Evolutionary conservation across 2,888 invertebrate species (phyloP).

Genomic region (Cyclophora punctaria): DNA sequence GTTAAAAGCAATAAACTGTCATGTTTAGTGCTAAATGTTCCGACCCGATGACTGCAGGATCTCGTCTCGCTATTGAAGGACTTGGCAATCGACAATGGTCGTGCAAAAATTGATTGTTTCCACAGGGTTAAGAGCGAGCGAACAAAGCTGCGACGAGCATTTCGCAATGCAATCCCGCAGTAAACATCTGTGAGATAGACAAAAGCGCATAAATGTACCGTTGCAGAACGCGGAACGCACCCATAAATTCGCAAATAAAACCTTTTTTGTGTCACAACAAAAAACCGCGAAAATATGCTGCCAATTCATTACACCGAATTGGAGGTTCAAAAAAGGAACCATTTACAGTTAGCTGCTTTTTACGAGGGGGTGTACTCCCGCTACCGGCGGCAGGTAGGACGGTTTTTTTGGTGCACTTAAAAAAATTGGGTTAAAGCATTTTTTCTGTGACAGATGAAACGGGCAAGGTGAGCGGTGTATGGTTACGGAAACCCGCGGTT

Average conservation of each 20-base stretch:
- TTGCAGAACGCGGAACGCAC: conserved; percentile 46
- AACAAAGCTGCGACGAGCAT: conserved; percentile 34
- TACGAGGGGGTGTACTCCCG: conserved; percentile 46
- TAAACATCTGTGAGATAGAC: conserved; percentile 51
- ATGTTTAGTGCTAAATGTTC: conserved; percentile 10
- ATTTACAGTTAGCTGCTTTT: conserved; percentile 52
- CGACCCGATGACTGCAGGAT: conserved; percentile 1
- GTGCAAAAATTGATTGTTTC: conserved; percentile 29
- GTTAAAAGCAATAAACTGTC: neutral
- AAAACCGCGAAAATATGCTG: conserved; percentile 49
- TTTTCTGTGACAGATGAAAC: conserved; percentile 53
- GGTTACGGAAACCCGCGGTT: conserved; percentile 68
- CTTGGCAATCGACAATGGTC: conserved; percentile 30
- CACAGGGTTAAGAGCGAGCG: conserved; percentile 35
- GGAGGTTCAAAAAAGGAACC: conserved; percentile 33
- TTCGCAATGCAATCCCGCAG: conserved; percentile 24
- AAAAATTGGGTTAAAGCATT: conserved; percentile 66
- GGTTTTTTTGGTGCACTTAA: conserved; percentile 44
- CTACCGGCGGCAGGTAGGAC: conserved; percentile 64
- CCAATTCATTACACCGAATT: conserved; percentile 28
- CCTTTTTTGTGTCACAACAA: conserved; percentile 32
- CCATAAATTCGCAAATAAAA: conserved; percentile 53
- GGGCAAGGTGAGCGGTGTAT: conserved; percentile 66
- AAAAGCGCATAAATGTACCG: conserved; percentile 46
- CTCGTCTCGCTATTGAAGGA: conserved; percentile 22